Base-by-base conservation (phyloP, 2,888 invertebrate genomes). In the Dasypogon diadema region DNA sequence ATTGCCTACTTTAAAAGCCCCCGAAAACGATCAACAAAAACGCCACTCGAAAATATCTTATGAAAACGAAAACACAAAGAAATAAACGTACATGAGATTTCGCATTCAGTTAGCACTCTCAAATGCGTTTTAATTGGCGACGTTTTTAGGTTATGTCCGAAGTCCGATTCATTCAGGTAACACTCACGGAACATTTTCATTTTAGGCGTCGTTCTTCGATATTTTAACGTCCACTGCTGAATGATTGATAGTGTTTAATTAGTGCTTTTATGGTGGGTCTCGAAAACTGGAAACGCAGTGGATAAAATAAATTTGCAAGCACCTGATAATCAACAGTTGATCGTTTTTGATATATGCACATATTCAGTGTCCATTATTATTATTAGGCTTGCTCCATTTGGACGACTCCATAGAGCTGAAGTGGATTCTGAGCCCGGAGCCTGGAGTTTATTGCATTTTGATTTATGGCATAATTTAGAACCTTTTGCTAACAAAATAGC, bases 101-200 rank as follows among this genome's bases (percentile, higher is more conserved):
- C 70, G 54, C 70, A 70, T 70, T 70, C 48, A 70, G 51, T 70
- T 51, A 26, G 30, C 30, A 70, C 51, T 18, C 54, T 51, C n/a
- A n/a, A 63, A 37, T 37, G 8, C 60, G 24, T 5, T 63, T 70
- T 70, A 51, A 51, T 70, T 70, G 26, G 18, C 22, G 30, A 51
- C 30, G 56, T 24, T 70, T 70, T 51, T 51, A 16, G 26, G 26
- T 12, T 37, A 18, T 63, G 60, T 54, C 21, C 58, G 22, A 55
- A 21, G 2, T 60, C 16, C 22, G 24, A 22, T 18, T 42, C 1
- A 30, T 18, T n/a, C 65, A n/a, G 1, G 22, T 22, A 65, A 24
- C 24, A 51, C 60, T 37, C 37, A 21, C 10, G 12, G 26, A 56
- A 26, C 56, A 26, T 56, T 24, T 26, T 56, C 30, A 56, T n/a